These are phyloP conservation scores for Pristionchus mayeri DNA, from an alignment of 2,888 invertebrate genomes.

Conservation along the genomic window DNA sequence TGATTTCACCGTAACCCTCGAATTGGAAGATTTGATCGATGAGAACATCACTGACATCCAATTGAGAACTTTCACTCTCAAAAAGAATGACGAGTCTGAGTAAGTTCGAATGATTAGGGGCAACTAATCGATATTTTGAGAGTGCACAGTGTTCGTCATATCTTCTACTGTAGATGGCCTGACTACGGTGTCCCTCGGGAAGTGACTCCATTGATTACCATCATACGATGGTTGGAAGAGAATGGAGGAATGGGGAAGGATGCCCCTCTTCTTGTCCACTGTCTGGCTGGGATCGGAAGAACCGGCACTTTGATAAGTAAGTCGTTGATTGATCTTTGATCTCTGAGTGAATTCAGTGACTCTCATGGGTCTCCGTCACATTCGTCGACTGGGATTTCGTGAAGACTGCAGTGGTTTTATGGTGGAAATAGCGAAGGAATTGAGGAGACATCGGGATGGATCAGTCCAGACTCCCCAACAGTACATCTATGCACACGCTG, in stretches of 20 bases:
- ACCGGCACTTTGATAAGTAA: conserved; percentile 21
- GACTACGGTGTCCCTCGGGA: conserved; percentile 40
- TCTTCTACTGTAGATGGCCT: conserved; percentile 12
- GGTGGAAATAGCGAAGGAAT: conserved; percentile 1
- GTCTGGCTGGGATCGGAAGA: conserved; percentile 43
- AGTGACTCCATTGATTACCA: conserved; percentile 7
- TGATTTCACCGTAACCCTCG: not conserved
- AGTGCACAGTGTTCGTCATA: not conserved
- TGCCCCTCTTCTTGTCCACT: conserved; percentile 27
- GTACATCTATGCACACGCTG: conserved; percentile 4
- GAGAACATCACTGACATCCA: not conserved
- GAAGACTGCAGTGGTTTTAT: not conserved
- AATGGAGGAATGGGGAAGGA: conserved; percentile 28
- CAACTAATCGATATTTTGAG: not conserved
- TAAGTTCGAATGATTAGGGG: not conserved
- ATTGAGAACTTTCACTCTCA: conserved; percentile 31
- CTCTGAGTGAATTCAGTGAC: not conserved
- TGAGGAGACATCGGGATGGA: conserved; percentile 14
- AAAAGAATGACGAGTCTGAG: not conserved
- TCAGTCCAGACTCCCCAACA: conserved; percentile 43
- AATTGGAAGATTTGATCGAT: conserved; percentile 5
- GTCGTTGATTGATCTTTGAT: not conserved
- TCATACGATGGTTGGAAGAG: conserved; percentile 31
- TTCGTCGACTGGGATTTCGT: not conserved
- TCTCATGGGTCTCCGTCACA: not conserved